Conservation (phyloP, 2,888 invertebrate species). For the Calephelis perditalis region DNA sequence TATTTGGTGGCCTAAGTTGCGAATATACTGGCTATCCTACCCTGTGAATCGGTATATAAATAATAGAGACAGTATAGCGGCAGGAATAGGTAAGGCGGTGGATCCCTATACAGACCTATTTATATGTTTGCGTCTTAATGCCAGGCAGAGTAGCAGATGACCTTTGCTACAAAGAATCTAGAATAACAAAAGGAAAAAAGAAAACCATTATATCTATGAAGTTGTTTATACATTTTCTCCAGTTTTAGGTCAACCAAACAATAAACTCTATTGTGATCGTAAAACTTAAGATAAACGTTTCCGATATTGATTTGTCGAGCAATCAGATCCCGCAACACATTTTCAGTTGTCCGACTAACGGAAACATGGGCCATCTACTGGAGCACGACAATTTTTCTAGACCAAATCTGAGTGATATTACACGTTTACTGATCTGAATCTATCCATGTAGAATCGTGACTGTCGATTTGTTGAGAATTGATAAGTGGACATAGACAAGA, state of each 20-base stretch:
- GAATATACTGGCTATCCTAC: too few species aligned
- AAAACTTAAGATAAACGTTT: conserved; percentile 4
- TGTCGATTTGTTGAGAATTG: conserved; percentile 53
- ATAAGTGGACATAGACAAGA: conserved; percentile 46
- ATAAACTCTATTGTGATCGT: not conserved
- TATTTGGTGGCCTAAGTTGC: too few species aligned
- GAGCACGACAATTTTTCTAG: conserved; percentile 32
- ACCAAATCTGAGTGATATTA: conserved; percentile 31
- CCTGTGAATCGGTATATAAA: too few species aligned
- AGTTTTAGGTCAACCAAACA: not conserved
- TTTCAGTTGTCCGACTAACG: conserved; percentile 28
- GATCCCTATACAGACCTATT: too few species aligned
- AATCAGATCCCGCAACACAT: conserved; percentile 20
- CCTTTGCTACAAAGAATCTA: too few species aligned
- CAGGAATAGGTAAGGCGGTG: too few species aligned
- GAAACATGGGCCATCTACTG: conserved; percentile 29
- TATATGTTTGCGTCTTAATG: too few species aligned
- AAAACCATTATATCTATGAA: too few species aligned
- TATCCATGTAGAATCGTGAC: conserved; percentile 53
- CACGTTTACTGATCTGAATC: conserved; percentile 40
- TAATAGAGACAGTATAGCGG: too few species aligned
- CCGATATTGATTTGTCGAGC: conserved; percentile 14
- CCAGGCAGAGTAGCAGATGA: too few species aligned
- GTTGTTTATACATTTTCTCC: too few species aligned
- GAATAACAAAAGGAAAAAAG: too few species aligned